A percentile compares a stretch with the other conserved stretches of the same genome.
Evolutionary conservation across 1,140 invertebrate genomes (phyloP).

Genomic region (Lepidostoma basale): DNA sequence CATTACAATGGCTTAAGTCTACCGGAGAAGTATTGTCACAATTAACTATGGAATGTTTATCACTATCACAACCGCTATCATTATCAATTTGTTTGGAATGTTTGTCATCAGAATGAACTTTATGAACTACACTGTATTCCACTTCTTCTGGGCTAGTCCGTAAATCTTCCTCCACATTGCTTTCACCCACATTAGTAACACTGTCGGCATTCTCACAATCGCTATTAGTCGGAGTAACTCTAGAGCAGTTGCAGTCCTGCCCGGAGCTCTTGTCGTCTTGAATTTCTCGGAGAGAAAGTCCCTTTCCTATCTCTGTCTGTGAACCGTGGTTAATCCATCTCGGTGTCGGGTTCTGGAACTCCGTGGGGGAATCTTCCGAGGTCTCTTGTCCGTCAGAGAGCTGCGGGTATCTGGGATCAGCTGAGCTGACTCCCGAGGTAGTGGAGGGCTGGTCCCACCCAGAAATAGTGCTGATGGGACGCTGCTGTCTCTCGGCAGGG

Average conservation of each 20-base stretch:
- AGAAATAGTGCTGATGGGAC: conserved; percentile 94
- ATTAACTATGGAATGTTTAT: conserved; percentile 50
- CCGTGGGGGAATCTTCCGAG: conserved; percentile 50
- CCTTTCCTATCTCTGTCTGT: conserved; percentile 61
- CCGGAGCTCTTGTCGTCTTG: conserved; percentile 50
- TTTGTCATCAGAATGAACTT: conserved; percentile 57
- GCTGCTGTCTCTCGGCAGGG: conserved; percentile 86
- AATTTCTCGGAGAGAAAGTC: conserved; percentile 55
- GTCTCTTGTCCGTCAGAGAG: conserved; percentile 54
- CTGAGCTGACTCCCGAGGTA: conserved; percentile 46
- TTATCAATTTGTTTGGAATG: conserved; percentile 47
- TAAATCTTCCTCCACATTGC: conserved; percentile 45
- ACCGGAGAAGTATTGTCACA: conserved; percentile 44
- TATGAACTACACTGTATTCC: conserved; percentile 60
- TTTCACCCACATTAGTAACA: conserved; percentile 27
- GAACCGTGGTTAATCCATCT: conserved; percentile 58
- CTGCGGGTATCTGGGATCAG: conserved; percentile 48
- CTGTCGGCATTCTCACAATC: conserved; percentile 35
- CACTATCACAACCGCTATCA: conserved; percentile 55
- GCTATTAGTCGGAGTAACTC: conserved; percentile 27
- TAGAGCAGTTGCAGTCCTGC: conserved; percentile 62
- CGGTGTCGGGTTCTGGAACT: conserved; percentile 52
- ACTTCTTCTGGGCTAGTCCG: conserved; percentile 53
- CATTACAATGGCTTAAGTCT: conserved; percentile 43
- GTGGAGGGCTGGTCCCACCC: conserved; percentile 79